Evolutionary conservation across 2,113 vertebrate species (phyloP), one percentile per base, ranked within the genome.

Genomic region (Pedionomus torquatus): DNA sequence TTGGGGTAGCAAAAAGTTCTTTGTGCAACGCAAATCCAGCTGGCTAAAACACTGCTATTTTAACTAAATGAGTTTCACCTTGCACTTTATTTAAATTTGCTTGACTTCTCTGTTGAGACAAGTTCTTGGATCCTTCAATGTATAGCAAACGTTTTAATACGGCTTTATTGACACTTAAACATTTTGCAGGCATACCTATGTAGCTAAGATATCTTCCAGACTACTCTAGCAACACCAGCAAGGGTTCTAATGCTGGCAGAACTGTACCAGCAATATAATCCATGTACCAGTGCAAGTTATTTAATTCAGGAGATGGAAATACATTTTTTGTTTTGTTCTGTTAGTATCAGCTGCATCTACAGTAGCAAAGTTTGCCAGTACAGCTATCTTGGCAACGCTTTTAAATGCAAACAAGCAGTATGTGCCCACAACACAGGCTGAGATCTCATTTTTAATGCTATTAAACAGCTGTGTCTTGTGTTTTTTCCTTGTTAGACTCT

Each of bases 401-500:
- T 91, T 83, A 78, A 95, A 94, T 96, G 87, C 86, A 96, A 92
- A 91, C 88, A 96, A 94, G 68, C 28, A 93, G 31, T 96, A 93
- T 89, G 71, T 92, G 93, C 91, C 95, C 21, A 7, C 79, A 95
- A 93, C 96, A 96, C 87, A 88, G 93, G 88, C 95, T 95, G 95
- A 95, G 91, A 89, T 95, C 93, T 97, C 78, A 78, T 97, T 98
- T 97, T 98, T 97, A 98, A 97, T 95, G 87, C 93, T 95, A 88
- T 97, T 98, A 95, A 95, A 93, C 96, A 97, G 84, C 95, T 95
- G 89, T 90, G 96, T 96, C 94, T 95, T 96, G 90, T 94, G 95
- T 95, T 96, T 97, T 97, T 97, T 95, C 97, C 97, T 97, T 97
- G 95, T 98, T 97, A 96, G 92, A 93, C 85, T 97, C 84, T 83